Evolutionary conservation across 2,797 vertebrate species (phyloP).

Genomic region (Gallinago nigripennis): DNA sequence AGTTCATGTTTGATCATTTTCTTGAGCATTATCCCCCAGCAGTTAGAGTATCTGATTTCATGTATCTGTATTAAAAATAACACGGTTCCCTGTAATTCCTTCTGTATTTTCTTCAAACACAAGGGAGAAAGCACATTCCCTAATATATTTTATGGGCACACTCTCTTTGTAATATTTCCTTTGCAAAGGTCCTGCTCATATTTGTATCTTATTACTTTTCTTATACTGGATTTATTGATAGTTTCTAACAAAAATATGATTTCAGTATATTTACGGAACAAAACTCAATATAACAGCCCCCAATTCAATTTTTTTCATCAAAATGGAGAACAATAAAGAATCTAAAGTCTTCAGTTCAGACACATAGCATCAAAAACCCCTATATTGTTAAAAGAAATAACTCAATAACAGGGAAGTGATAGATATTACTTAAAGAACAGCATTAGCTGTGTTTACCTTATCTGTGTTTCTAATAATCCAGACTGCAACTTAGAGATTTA

Average conservation of each 20-base stretch:
- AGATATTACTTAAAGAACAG: constrained; percentile 95
- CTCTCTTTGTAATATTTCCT: constrained; percentile 80
- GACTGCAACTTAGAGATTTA: constrained; percentile 45
- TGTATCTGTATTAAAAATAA: constrained; percentile 67
- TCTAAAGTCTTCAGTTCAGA: constrained; percentile 88
- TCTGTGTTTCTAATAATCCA: constrained; percentile 73
- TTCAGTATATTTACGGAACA: constrained; percentile 96
- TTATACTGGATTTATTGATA: constrained; percentile 97
- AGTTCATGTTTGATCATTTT: background rate
- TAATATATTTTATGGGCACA: constrained; percentile 76
- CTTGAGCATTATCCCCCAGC: background rate
- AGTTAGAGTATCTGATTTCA: constrained; percentile 37
- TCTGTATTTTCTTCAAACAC: constrained; percentile 66
- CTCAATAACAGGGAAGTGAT: constrained; percentile 94
- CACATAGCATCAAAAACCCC: constrained; percentile 85
- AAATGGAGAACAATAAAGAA: constrained; percentile 99
- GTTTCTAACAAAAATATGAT: constrained; percentile 97
- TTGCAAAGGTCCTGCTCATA: constrained; percentile 89
- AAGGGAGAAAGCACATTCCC: constrained; percentile 65
- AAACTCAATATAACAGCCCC: constrained; percentile 93
- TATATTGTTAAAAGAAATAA: constrained; percentile 94
- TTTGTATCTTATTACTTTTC: constrained; percentile 93
- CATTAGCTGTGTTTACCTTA: constrained; percentile 82
- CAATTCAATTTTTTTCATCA: constrained; percentile 96
- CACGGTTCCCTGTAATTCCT: constrained; percentile 40